Evolutionary conservation across 2,888 invertebrate species (phyloP).

Genomic region (Clostera curtula): DNA sequence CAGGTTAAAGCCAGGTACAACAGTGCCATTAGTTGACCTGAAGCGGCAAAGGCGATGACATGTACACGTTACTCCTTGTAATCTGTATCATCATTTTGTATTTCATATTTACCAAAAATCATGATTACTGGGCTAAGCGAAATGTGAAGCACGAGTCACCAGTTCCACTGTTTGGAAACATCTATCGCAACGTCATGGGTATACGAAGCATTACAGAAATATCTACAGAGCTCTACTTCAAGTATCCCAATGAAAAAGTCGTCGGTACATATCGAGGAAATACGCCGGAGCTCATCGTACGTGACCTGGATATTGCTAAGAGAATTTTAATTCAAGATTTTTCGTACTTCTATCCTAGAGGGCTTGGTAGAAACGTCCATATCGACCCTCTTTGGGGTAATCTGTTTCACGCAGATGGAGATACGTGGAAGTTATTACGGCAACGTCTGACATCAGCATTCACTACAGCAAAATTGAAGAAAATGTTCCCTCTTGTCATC

Average conservation of each 20-base stretch:
- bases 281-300: slow-evolving; percentile 41
- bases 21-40: too few species aligned
- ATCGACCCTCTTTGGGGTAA: slow-evolving; percentile 37
- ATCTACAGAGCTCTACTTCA: slow-evolving; percentile 34
- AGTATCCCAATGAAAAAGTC: slow-evolving; percentile 45
- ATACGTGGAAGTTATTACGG: slow-evolving; percentile 47
- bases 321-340: slow-evolving; percentile 42
- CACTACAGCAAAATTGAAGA: slow-evolving; percentile 47
- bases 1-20: too few species aligned
- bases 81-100: slow-evolving; percentile 25
- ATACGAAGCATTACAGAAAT: slow-evolving; percentile 31
- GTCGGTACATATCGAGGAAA: slow-evolving; percentile 45
- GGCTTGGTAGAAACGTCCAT: slow-evolving; percentile 30
- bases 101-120: slow-evolving; percentile 35
- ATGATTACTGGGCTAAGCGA: slow-evolving; percentile 42
- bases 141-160: slow-evolving; percentile 43
- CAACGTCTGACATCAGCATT: slow-evolving; percentile 53
- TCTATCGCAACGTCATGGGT: slow-evolving; percentile 31
- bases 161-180: slow-evolving; percentile 42
- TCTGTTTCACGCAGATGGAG: slow-evolving; percentile 46
- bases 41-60: slow-evolving; percentile 16
- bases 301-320: slow-evolving; percentile 41
- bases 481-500: slow-evolving; percentile 53
- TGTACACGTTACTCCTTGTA: slow-evolving; percentile 21
- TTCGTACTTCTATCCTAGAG: slow-evolving; percentile 37